Conservation (phyloP, 1,140 invertebrate species). For the Littorina saxatilis region DNA sequence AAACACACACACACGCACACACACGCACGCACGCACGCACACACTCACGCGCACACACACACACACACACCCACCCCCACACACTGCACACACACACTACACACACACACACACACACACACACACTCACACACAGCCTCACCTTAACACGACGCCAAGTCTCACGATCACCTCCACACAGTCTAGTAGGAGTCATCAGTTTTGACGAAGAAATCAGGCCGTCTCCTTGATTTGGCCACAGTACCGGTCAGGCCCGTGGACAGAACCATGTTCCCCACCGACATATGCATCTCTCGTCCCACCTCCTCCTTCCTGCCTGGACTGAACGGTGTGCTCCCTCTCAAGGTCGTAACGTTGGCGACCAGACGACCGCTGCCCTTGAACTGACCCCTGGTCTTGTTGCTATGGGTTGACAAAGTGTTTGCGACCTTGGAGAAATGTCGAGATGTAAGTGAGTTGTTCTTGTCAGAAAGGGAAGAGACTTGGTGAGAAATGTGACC, state of each 20-base stretch:
- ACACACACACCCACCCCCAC: no score
- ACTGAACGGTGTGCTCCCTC: neutral
- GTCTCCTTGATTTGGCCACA: neutral
- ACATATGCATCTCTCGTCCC: neutral
- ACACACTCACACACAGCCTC: no score
- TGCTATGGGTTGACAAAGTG: neutral
- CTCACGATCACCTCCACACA: no score
- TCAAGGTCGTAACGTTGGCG: neutral
- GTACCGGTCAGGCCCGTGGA: neutral
- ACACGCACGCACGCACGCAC: neutral
- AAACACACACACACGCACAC: neutral
- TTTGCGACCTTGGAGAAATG: neutral
- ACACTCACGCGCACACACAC: no score
- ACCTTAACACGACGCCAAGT: no score
- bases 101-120: neutral
- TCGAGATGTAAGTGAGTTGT: no score
- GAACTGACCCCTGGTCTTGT: neutral
- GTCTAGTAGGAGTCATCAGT: neutral
- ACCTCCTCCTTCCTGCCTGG: neutral
- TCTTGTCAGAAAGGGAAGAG: neutral
- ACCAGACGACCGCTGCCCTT: neutral
- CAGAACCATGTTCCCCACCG: neutral
- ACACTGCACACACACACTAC: no score
- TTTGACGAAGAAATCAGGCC: neutral
- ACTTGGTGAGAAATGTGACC: neutral